Evolutionary conservation across 1,140 invertebrate genomes (phyloP).

Genomic region (Arion vulgaris): DNA sequence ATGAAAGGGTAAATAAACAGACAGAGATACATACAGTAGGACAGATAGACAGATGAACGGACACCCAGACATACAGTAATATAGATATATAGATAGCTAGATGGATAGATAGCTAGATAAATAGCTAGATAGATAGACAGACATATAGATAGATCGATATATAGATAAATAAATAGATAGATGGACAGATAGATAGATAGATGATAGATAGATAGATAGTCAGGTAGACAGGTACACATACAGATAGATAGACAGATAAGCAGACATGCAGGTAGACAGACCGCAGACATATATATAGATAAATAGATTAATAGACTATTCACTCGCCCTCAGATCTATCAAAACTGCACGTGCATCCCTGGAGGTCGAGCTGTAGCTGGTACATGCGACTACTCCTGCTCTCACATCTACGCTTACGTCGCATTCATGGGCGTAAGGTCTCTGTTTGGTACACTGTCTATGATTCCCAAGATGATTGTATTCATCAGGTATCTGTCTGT

Average conservation of each 20-base stretch:
- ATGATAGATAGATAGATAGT: too few relatives aligned
- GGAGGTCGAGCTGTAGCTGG: slow-evolving; percentile 3
- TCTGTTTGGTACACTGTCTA: not conserved
- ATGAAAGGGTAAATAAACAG: not conserved
- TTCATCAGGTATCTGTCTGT: not conserved
- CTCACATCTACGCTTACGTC: slow-evolving; percentile 20
- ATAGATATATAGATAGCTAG: not conserved
- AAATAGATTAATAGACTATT: not conserved
- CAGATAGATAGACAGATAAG: too few relatives aligned
- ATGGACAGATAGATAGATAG: not conserved
- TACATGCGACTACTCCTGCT: slow-evolving; percentile 22
- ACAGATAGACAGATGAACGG: too few relatives aligned
- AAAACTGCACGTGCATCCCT: slow-evolving; percentile 13
- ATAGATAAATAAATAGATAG: not conserved
- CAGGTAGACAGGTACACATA: too few relatives aligned
- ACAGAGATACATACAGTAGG: too few relatives aligned
- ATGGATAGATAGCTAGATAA: not conserved
- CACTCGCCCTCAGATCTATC: slow-evolving; percentile 68
- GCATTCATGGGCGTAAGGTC: not conserved
- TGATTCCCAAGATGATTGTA: slow-evolving; percentile 15
- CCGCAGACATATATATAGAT: not conserved
- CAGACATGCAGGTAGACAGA: not conserved
- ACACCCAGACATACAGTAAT: too few relatives aligned
- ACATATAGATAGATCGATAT: not conserved
- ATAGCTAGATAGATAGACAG: not conserved